Conservation (phyloP, 2,888 invertebrate species). For the Electrophaes corylata region DNA sequence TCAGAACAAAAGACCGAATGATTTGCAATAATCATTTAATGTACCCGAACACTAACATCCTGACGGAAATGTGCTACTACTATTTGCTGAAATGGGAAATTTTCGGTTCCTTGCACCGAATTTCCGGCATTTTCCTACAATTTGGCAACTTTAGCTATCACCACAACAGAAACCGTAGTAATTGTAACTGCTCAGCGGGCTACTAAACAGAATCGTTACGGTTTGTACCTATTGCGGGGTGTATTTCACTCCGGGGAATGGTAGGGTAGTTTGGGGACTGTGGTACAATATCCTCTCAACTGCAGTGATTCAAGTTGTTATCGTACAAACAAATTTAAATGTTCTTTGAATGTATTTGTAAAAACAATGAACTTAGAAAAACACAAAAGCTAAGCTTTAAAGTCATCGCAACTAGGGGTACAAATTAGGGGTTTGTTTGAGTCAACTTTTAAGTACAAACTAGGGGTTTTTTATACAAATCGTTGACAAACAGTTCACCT, state of each 20-base stretch:
- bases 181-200: slow-evolving; percentile 31
- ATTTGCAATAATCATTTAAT: neutral
- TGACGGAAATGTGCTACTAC: too few relatives aligned
- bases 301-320: slow-evolving; percentile 9
- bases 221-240: slow-evolving; percentile 20
- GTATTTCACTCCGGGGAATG: slow-evolving; percentile 13
- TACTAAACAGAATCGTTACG: slow-evolving; percentile 35
- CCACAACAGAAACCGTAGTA: slow-evolving; percentile 27
- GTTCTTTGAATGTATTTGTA: neutral
- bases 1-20: neutral
- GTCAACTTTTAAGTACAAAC: too few relatives aligned
- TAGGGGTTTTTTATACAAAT: too few relatives aligned
- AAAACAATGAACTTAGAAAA: too few relatives aligned
- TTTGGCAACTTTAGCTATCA: slow-evolving; percentile 18
- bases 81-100: neutral
- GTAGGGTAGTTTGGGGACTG: slow-evolving; percentile 17
- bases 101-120: neutral
- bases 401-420: too few relatives aligned
- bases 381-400: too few relatives aligned
- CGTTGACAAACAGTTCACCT: too few relatives aligned
- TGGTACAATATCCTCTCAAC: slow-evolving; percentile 14
- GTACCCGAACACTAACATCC: neutral
- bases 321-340: neutral
- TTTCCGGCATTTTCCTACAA: slow-evolving; percentile 18
- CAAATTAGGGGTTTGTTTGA: too few relatives aligned